Conservation (phyloP, 2,797 vertebrate species). For the Graptemys geographica region DNA sequence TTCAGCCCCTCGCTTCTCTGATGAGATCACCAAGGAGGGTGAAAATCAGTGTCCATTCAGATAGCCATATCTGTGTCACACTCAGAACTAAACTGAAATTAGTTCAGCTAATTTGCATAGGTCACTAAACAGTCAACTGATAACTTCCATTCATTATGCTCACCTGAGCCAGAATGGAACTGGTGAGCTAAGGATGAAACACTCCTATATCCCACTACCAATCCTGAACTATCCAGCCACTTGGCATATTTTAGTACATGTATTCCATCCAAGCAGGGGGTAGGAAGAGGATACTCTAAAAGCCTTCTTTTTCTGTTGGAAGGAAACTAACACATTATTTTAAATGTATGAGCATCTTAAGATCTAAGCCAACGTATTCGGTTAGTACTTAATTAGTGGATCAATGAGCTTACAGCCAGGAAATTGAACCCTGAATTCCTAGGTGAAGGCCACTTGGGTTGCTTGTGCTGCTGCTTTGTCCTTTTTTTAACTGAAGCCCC, state of each 20-base stretch:
- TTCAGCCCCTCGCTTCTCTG: background rate
- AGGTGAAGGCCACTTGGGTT: background rate
- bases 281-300: background rate
- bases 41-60: background rate
- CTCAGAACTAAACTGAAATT: background rate
- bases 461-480: background rate
- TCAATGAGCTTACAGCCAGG: background rate
- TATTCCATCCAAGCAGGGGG: background rate
- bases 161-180: background rate
- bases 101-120: background rate
- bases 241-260: background rate
- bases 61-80: background rate
- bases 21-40: background rate
- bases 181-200: background rate
- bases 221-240: background rate
- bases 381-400: background rate
- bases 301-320: background rate
- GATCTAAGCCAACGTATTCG: background rate
- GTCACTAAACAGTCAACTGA: background rate
- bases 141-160: background rate
- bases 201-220: background rate
- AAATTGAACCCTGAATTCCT: background rate
- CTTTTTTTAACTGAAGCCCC: background rate
- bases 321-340: background rate
- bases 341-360: constrained; percentile 3